These are phyloP conservation scores for Actinernus sp. DNA, from an alignment of 92 coral and sea anemone species.

Conservation along the genomic window DNA sequence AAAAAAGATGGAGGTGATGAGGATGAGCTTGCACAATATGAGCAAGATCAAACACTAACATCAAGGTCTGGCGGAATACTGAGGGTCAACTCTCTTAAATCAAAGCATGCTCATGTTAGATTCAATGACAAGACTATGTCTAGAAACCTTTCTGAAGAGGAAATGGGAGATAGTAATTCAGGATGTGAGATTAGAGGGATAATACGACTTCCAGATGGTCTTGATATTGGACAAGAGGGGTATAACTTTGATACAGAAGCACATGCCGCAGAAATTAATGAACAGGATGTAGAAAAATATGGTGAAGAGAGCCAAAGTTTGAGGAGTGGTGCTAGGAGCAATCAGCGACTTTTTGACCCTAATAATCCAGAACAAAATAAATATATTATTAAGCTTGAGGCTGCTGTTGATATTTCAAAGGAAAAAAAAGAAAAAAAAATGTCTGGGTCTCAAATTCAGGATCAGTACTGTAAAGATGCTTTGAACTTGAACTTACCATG, in stretches of 20 bases:
- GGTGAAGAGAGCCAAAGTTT: constrained; percentile 16
- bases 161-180: background rate
- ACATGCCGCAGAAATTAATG: constrained; percentile 8
- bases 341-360: background rate
- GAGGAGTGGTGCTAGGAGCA: too few species aligned
- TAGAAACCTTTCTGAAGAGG: too few species aligned
- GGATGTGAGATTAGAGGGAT: constrained; percentile 61
- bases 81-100: background rate
- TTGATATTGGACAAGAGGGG: constrained; percentile 44
- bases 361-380: too few species aligned
- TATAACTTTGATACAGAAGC: too few species aligned
- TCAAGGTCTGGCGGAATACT: background rate
- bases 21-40: constrained; percentile 2
- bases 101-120: constrained; percentile 15
- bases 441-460: too few species aligned
- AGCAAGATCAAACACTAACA: background rate
- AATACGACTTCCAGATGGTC: constrained; percentile 73
- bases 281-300: constrained; percentile 3
- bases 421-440: too few species aligned
- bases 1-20: background rate
- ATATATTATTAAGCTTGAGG: background rate
- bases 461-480: too few species aligned
- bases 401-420: background rate
- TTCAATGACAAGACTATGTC: constrained; percentile 15
- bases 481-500: too few species aligned